Conservation (phyloP, 1,140 invertebrate genomes). For the Rhynchophorus ferrugineus region DNA sequence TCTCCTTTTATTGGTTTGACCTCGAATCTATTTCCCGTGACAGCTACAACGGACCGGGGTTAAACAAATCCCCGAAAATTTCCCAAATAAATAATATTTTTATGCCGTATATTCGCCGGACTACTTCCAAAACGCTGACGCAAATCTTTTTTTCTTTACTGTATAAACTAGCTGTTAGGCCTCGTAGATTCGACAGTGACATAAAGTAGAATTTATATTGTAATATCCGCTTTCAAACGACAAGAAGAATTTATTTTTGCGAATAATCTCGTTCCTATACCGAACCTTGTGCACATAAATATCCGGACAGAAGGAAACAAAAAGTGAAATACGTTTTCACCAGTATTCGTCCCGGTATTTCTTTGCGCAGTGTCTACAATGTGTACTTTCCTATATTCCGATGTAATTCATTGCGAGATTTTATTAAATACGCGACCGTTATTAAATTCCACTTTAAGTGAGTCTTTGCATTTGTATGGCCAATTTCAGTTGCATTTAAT, state of each 20-base stretch:
- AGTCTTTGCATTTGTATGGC: too few relatives aligned
- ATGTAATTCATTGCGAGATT: not conserved
- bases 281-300: not conserved
- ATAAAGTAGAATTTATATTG: constrained; percentile 24
- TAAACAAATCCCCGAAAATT: too few relatives aligned
- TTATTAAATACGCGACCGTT: too few relatives aligned
- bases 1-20: too few relatives aligned
- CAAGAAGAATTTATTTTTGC: constrained; percentile 16
- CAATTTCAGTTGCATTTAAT: too few relatives aligned
- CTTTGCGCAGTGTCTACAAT: not conserved
- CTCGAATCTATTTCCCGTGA: too few relatives aligned
- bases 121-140: not conserved
- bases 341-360: not conserved
- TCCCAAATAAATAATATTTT: too few relatives aligned
- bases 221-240: constrained; percentile 18
- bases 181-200: constrained; percentile 15
- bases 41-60: too few relatives aligned
- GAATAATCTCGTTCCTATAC: constrained; percentile 5
- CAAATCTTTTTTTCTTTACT: not conserved
- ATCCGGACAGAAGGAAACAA: not conserved
- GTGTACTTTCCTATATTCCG: not conserved
- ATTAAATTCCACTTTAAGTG: too few relatives aligned
- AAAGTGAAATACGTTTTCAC: not conserved
- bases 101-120: too few relatives aligned
- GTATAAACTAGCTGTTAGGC: not conserved